phyloP scores from a whole-genome alignment of 2,888 invertebrate species.

The Eubasilissa splendida region DNA sequence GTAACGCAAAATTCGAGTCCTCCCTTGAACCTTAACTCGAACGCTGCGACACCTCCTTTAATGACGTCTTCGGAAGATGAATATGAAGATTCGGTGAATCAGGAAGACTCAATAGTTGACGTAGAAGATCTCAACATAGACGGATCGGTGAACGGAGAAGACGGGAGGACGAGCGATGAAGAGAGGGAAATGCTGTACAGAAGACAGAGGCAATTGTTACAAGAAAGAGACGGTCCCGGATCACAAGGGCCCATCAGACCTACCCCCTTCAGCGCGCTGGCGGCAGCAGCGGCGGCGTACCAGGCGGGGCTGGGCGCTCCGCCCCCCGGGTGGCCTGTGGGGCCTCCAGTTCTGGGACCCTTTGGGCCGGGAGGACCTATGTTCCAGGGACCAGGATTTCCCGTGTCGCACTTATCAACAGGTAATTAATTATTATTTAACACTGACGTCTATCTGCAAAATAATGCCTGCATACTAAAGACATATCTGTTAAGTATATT shows the following conservation, averaged over 20 bases:
- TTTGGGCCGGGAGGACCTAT: slow-evolving; percentile 76
- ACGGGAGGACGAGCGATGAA: slow-evolving; percentile 64
- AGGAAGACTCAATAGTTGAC: slow-evolving; percentile 81
- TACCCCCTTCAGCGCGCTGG: slow-evolving; percentile 83
- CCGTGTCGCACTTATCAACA: slow-evolving; percentile 61
- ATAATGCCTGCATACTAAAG: no score
- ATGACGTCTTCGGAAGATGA: slow-evolving; percentile 73
- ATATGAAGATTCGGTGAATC: slow-evolving; percentile 80
- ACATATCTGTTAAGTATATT: no score
- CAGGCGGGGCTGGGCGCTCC: slow-evolving; percentile 75
- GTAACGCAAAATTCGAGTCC: slow-evolving; percentile 60
- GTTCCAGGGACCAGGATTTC: slow-evolving; percentile 78
- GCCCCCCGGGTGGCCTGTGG: slow-evolving; percentile 73
- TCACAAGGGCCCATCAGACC: slow-evolving; percentile 79
- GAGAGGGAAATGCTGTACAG: slow-evolving; percentile 63
- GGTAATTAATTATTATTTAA: slow-evolving; percentile 43
- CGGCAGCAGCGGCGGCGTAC: slow-evolving; percentile 80
- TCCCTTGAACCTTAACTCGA: slow-evolving; percentile 68
- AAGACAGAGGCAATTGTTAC: slow-evolving; percentile 63
- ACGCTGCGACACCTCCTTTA: slow-evolving; percentile 65
- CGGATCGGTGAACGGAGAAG: slow-evolving; percentile 65
- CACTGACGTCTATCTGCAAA: no score
- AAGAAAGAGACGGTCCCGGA: slow-evolving; percentile 59
- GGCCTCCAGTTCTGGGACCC: slow-evolving; percentile 74
- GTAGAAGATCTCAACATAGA: slow-evolving; percentile 84